These are phyloP conservation scores for Mizuhopecten yessoensis DNA, from an alignment of 1,140 invertebrate species.

Conservation along the genomic window DNA sequence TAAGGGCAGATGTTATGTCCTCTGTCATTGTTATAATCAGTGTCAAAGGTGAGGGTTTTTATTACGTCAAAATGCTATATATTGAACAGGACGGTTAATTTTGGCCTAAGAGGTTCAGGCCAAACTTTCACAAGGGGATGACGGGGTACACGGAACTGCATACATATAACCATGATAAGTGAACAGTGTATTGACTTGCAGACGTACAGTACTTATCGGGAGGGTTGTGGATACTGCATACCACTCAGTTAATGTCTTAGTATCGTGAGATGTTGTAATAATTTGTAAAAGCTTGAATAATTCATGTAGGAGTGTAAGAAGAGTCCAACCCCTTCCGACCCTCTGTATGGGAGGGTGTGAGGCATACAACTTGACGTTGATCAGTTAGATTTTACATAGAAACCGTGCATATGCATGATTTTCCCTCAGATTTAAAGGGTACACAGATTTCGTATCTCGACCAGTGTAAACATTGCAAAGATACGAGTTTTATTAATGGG, in stretches of 20 bases:
- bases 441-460: not conserved
- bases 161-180: not conserved
- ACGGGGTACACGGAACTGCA: not conserved
- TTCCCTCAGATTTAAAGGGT: not conserved
- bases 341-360: not conserved
- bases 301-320: not conserved
- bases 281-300: not conserved
- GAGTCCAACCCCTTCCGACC: not conserved
- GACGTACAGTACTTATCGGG: not conserved
- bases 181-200: not conserved
- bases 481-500: constrained; percentile 11
- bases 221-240: not conserved
- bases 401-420: not conserved
- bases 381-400: not conserved
- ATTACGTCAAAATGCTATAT: not conserved
- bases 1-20: no score
- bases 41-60: not conserved
- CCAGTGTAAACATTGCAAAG: not conserved
- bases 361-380: not conserved
- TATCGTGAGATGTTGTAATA: not conserved
- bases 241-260: not conserved
- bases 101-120: not conserved
- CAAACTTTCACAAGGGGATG: not conserved
- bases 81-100: not conserved
- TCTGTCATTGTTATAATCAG: not conserved